Percentiles rank a stretch among this genome's conserved stretches.
phyloP scores from a whole-genome alignment of 2,797 vertebrate genomes.

The Gallirallus australis region DNA sequence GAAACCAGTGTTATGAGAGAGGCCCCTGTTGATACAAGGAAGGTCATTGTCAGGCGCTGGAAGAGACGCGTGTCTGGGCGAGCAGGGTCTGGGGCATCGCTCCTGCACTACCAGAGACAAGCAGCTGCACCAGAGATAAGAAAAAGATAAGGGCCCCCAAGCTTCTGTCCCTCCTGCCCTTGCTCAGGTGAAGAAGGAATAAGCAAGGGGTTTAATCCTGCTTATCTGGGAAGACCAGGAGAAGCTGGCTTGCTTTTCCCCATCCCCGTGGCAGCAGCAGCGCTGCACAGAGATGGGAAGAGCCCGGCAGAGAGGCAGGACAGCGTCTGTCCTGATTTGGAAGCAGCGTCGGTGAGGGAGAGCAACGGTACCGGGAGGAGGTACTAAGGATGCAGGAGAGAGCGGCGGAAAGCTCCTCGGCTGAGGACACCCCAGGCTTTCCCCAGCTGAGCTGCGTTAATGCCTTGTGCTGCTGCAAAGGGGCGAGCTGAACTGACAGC shows the following conservation, averaged over 20 bases:
- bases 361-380: background rate
- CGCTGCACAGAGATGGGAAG: background rate
- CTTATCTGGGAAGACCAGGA: background rate
- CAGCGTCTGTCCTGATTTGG: background rate
- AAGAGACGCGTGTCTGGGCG: background rate
- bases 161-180: background rate
- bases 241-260: background rate
- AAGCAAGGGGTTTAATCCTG: constrained; percentile 19
- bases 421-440: background rate
- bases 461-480: background rate
- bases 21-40: background rate
- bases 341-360: background rate
- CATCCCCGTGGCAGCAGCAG: background rate
- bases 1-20: background rate
- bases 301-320: background rate
- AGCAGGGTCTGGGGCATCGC: background rate
- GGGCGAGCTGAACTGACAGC: fast-evolving
- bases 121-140: constrained; percentile 9
- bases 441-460: background rate
- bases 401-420: background rate
- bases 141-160: background rate
- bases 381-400: background rate
- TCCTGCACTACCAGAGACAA: background rate
- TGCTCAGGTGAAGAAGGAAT: background rate
- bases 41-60: constrained; percentile 32